These are phyloP conservation scores for Glaucopsyche alexis DNA, from an alignment of 2,888 invertebrate species.

Conservation along the genomic window DNA sequence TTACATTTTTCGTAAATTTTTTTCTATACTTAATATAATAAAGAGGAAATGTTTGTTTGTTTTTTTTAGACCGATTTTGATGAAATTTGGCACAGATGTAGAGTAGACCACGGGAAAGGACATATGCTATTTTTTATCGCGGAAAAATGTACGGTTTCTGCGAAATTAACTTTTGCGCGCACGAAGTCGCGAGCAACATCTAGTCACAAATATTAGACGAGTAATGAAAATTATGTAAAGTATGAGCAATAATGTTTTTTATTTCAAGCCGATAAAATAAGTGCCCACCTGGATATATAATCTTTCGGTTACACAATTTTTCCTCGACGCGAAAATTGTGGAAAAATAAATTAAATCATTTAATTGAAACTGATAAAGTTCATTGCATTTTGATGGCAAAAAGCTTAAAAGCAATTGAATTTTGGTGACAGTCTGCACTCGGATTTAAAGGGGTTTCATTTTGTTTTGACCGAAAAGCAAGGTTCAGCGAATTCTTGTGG, in stretches of 20 bases:
- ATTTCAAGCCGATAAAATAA: no score
- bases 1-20: neutral
- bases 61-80: no score
- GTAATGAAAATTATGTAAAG: no score
- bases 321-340: neutral
- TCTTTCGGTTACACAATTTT: neutral
- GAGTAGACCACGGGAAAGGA: no score
- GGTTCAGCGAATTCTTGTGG: neutral
- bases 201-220: neutral
- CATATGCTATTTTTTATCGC: no score
- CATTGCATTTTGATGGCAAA: conserved; percentile 15
- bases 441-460: conserved; percentile 17
- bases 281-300: neutral
- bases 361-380: conserved; percentile 26
- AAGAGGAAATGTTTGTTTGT: no score
- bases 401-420: conserved; percentile 21
- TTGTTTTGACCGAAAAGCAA: conserved; percentile 6
- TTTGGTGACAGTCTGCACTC: conserved; percentile 20
- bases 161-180: no score
- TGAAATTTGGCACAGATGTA: no score
- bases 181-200: no score
- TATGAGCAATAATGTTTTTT: no score
- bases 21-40: no score
- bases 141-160: no score
- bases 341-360: conserved; percentile 17